Evolutionary conservation across 2,797 vertebrate species (phyloP).

Genomic region (Gymnopithys bicolor): DNA sequence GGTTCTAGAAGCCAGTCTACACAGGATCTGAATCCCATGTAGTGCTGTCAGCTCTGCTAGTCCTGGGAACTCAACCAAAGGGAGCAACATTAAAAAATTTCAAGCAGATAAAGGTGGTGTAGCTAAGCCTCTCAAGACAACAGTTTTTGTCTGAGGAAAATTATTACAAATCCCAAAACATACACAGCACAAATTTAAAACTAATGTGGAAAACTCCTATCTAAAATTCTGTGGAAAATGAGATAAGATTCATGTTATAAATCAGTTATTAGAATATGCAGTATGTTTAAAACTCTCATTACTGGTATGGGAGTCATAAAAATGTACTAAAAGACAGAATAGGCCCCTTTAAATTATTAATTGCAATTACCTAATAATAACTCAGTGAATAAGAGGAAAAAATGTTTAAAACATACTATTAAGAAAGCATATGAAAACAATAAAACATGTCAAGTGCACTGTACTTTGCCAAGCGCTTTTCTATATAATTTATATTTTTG

Average conservation of each 20-base stretch:
- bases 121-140: background rate
- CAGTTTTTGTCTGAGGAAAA: background rate
- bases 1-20: background rate
- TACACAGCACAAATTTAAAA: background rate
- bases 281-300: conserved; percentile 31
- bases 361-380: conserved; percentile 61
- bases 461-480: conserved; percentile 33
- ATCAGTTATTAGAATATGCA: background rate
- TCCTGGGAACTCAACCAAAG: background rate
- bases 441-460: conserved; percentile 44
- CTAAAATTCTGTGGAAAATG: background rate
- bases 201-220: background rate
- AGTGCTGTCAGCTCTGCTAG: background rate
- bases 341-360: conserved; percentile 55
- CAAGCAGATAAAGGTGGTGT: background rate
- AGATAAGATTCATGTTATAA: background rate
- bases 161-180: background rate
- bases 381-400: conserved; percentile 57
- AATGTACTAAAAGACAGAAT: conserved; percentile 42
- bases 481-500: conserved; percentile 46
- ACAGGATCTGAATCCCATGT: rapidly evolving
- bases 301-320: conserved; percentile 3
- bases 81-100: background rate
- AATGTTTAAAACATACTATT: conserved; percentile 34
- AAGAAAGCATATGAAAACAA: conserved; percentile 71